Base-by-base conservation (phyloP, 2,113 vertebrate species). In the Dasyurus viverrinus region DNA sequence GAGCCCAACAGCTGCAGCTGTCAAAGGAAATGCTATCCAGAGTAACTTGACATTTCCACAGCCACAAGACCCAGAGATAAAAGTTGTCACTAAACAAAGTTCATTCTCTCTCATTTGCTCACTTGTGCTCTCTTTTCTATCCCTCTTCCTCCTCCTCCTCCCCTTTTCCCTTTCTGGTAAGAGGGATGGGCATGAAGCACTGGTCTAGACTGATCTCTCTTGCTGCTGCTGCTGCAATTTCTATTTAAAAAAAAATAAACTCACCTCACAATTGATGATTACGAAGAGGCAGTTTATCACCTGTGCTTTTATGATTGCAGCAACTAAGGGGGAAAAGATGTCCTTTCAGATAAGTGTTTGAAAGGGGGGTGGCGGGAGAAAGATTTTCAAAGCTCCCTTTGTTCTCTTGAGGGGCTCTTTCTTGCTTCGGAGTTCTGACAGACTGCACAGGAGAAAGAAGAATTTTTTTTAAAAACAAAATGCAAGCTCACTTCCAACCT, bases 261-360 rank as follows among this genome's bases (percentile, higher is more conserved):
- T 47, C 23, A 68, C 3, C 96, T 95, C 12, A 47, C 94, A 98
- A 97, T 6, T 90, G 98, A 97, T 90, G 97, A 53, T 95, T 98
- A 97, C 50, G 93, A 98, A 14, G 94, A 97, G 97, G 98, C 98
- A 68, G 98, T 98, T 98, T 98, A 98, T 98, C 98, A 99, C 98
- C 98, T 98, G 98, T 91, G 98, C 98, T 98, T 98, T 98, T 97
- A 98, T 98, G 98, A 98, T 97, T 98, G 97, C 97, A 93, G 98
- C 96, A 94, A 96, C 98, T 94, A 97, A 98, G 98, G 97, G 98
- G 97, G 55, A 94, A 97, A 97, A 98, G 98, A 98, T 98, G 98
- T 98, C 98, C 98, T 98, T 98, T 98, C 98, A 98, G 98, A 98
- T 98, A 98, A 98, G 98, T 97, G 96, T 90, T 96, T 97, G 97